phyloP scores from a whole-genome alignment of 2,113 vertebrate species.

The Melanerpes aurifrons region DNA sequence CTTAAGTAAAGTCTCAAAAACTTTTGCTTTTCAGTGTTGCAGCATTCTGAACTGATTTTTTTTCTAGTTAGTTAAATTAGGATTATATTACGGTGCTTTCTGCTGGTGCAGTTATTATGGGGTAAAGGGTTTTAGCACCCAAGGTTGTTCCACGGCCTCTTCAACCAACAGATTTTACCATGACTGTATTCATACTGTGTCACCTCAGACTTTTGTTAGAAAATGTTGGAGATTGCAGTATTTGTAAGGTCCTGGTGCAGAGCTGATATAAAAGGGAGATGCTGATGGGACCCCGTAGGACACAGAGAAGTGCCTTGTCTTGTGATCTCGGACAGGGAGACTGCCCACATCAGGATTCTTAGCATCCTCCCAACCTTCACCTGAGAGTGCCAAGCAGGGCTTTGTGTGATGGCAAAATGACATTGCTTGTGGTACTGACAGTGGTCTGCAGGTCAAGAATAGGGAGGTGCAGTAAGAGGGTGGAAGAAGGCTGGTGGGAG shows the following conservation, averaged over 20 bases:
- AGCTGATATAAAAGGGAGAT: background rate
- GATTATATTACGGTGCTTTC: background rate
- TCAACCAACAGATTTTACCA: accelerated
- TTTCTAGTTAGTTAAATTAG: background rate
- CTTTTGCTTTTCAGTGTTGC: background rate
- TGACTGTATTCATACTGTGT: background rate
- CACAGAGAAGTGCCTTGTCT: background rate
- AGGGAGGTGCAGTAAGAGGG: background rate
- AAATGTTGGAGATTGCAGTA: background rate
- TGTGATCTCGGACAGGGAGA: accelerated
- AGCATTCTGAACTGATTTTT: background rate
- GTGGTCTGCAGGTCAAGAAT: background rate
- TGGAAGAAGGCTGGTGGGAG: background rate
- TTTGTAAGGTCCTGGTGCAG: background rate
- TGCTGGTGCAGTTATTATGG: background rate
- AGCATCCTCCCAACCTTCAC: background rate
- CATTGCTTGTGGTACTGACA: background rate
- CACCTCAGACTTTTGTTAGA: background rate
- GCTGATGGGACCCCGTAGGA: background rate
- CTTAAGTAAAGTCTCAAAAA: background rate
- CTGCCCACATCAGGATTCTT: background rate
- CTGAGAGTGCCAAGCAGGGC: accelerated
- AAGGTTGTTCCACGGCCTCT: background rate
- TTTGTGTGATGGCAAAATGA: accelerated
- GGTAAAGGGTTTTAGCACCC: background rate